Percentiles rank a stretch among this genome's conserved stretches.
Conservation (phyloP, 2,888 invertebrate genomes). For the Crioceris asparagi region DNA sequence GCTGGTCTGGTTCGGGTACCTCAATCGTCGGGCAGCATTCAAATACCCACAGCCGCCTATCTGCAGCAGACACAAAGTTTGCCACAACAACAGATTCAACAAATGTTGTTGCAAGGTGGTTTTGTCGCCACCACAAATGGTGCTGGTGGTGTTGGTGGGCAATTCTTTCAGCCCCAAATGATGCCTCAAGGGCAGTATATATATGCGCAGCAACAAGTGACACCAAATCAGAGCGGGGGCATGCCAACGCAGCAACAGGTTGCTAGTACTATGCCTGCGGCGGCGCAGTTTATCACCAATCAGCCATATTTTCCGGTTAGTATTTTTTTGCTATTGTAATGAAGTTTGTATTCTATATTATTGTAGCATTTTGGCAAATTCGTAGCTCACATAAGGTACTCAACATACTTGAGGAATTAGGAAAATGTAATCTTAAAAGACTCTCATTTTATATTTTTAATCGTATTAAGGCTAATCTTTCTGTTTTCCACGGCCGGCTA, state of each 20-base stretch:
- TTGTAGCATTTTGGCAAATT: no score
- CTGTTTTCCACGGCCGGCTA: no score
- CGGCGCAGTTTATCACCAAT: slow-evolving; percentile 30
- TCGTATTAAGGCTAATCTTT: no score
- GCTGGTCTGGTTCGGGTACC: slow-evolving; percentile 21
- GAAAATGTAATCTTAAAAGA: no score
- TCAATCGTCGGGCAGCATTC: slow-evolving; percentile 29
- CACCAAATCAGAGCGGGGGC: no score
- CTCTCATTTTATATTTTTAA: no score
- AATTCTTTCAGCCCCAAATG: slow-evolving; percentile 36
- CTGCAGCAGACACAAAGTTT: slow-evolving; percentile 39
- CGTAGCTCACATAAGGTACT: no score
- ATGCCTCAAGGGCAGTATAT: slow-evolving; percentile 12
- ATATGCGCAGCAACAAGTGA: slow-evolving; percentile 13
- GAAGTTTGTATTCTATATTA: no score
- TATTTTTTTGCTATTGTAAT: no score
- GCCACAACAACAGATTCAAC: slow-evolving; percentile 39
- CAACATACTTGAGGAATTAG: no score
- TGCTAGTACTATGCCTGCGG: slow-evolving; percentile 29
- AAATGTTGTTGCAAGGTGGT: slow-evolving; percentile 36
- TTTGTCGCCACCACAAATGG: slow-evolving; percentile 30
- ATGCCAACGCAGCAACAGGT: slow-evolving; percentile 22
- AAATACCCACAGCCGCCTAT: slow-evolving; percentile 27
- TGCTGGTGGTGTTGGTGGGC: slow-evolving; percentile 24
- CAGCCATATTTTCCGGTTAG: slow-evolving; percentile 34